phyloP scores from a whole-genome alignment of 2,113 vertebrate species.

The Apistogramma diplotaenia region DNA sequence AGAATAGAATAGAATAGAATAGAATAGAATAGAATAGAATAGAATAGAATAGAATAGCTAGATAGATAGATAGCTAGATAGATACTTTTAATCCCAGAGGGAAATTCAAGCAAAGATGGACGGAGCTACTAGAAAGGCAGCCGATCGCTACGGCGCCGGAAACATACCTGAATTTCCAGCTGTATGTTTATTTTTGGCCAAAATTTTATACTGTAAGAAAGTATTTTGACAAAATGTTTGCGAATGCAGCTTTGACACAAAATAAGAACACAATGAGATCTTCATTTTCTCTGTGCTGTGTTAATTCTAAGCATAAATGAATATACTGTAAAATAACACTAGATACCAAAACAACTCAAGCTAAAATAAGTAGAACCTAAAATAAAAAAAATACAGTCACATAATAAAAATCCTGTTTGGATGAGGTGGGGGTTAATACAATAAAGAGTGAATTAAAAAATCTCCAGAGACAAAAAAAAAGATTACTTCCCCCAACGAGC shows the following conservation, averaged over 20 bases:
- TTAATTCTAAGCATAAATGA: background rate
- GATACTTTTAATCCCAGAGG: too few species aligned
- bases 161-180: background rate
- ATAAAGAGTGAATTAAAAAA: constrained; percentile 3
- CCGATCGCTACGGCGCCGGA: too few species aligned
- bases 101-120: too few species aligned
- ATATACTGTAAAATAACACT: background rate
- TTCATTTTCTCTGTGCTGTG: background rate
- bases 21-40: too few species aligned
- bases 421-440: background rate
- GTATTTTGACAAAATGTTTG: background rate
- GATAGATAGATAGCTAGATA: too few species aligned
- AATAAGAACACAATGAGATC: background rate
- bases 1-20: too few species aligned
- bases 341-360: background rate
- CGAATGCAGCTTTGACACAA: background rate
- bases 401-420: background rate
- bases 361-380: background rate
- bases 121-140: too few species aligned
- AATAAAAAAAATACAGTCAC: background rate
- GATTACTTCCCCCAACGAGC: constrained; percentile 54
- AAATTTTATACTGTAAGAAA: background rate
- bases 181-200: background rate
- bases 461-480: constrained; percentile 30
- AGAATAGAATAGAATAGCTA: too few species aligned